Percentiles rank a stretch among this genome's conserved stretches.
Evolutionary conservation across 1,140 invertebrate genomes (phyloP).

Genomic region (Brachionus sp.): DNA sequence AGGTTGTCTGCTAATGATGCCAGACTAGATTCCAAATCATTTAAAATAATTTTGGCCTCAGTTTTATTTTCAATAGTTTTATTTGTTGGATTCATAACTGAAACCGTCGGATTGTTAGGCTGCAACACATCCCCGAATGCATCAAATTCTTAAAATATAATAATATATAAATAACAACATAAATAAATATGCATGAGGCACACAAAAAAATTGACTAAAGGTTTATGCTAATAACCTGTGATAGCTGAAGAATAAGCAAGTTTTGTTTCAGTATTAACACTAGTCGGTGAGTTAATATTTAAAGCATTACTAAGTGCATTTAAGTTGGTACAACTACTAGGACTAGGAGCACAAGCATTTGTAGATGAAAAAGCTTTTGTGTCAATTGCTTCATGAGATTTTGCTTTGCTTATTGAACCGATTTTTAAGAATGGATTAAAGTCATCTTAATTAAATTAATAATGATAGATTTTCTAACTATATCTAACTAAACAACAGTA

Average conservation of each 20-base stretch:
- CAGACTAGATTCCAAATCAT: constrained; percentile 42
- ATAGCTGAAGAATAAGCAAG: constrained; percentile 25
- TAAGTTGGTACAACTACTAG: not conserved
- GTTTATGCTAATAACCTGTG: not conserved
- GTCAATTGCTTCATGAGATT: constrained; percentile 20
- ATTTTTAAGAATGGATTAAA: constrained; percentile 4
- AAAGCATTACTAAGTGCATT: constrained; percentile 18
- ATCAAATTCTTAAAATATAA: constrained; percentile 38
- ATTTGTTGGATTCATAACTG: constrained; percentile 8
- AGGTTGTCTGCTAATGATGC: constrained; percentile 43
- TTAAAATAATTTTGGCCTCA: constrained; percentile 23
- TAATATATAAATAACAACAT: not conserved
- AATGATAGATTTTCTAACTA: not conserved
- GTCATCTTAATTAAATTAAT: not conserved
- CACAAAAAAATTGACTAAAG: not conserved
- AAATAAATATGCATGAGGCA: not conserved
- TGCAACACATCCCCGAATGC: constrained; percentile 42
- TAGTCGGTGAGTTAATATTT: not conserved
- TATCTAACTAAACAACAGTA: not conserved
- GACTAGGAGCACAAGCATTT: not conserved
- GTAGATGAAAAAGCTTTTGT: not conserved
- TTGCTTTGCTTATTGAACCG: constrained; percentile 13
- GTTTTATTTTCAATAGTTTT: not conserved
- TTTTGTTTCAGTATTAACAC: constrained; percentile 9
- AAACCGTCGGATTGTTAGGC: not conserved